These are phyloP conservation scores for Menidia beryllina DNA, from an alignment of 2,113 vertebrate species.

Conservation along the genomic window DNA sequence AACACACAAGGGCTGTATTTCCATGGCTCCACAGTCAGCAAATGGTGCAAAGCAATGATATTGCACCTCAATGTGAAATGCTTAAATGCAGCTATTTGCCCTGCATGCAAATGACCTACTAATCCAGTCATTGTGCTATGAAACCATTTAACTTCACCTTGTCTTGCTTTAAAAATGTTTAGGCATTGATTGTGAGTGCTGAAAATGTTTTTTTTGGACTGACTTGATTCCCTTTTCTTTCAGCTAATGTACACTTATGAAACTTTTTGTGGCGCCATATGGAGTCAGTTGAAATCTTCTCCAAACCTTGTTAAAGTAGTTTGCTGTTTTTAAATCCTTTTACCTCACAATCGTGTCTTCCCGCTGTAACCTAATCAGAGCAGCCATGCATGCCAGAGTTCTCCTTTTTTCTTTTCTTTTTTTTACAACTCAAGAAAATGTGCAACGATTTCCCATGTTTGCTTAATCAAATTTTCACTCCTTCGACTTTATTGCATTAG, in stretches of 20 bases:
- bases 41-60: conserved; percentile 6
- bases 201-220: conserved; percentile 27
- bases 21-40: conserved; percentile 25
- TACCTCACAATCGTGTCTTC: conserved; percentile 16
- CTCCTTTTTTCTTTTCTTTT: conserved; percentile 36
- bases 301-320: conserved; percentile 24
- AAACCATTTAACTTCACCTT: conserved; percentile 47
- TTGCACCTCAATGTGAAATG: background rate
- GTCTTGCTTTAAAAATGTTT: conserved; percentile 15
- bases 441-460: conserved; percentile 55
- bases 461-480: conserved; percentile 56
- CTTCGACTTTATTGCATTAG: conserved; percentile 55
- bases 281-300: conserved; percentile 52
- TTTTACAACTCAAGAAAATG: conserved; percentile 35
- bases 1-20: background rate
- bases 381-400: conserved; percentile 22
- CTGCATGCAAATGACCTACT: conserved; percentile 29
- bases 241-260: conserved; percentile 13
- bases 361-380: conserved; percentile 47
- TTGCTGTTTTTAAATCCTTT: conserved; percentile 20
- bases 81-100: conserved; percentile 23
- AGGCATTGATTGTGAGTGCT: conserved; percentile 7
- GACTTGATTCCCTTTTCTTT: conserved; percentile 29
- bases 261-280: conserved; percentile 24
- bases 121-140: conserved; percentile 30